A percentile compares a stretch with the other conserved stretches of the same genome.
Conservation (phyloP, 2,888 invertebrate species). For the Eudasyphora cyanicolor region DNA sequence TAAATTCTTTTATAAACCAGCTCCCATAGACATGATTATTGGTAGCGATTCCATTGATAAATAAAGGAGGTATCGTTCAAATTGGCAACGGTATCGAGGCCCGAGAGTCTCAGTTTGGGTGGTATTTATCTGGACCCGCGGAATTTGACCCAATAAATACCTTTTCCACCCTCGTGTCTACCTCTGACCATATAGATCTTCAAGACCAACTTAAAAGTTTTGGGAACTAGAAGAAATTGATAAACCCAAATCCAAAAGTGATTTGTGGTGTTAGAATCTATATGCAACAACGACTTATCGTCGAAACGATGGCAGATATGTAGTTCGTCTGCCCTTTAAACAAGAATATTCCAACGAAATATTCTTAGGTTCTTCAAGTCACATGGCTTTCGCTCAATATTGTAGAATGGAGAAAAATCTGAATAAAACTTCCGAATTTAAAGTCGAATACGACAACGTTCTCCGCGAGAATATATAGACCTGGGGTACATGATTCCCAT, state of each 20-base stretch:
- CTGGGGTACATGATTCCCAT: too few species aligned
- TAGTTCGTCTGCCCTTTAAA: slow-evolving; percentile 28
- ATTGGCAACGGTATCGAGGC: background rate
- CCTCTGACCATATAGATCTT: background rate
- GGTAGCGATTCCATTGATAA: slow-evolving; percentile 24
- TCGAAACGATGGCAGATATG: slow-evolving; percentile 10
- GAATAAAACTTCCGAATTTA: too few species aligned
- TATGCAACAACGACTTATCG: background rate
- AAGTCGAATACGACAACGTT: too few species aligned
- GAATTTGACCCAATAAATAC: too few species aligned
- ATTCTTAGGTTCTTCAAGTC: background rate
- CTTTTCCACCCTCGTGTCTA: background rate
- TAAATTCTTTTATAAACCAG: slow-evolving; percentile 17
- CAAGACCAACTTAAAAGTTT: slow-evolving; percentile 18
- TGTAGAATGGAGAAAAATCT: slow-evolving; percentile 20
- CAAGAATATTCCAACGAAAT: background rate
- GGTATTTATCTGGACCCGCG: background rate
- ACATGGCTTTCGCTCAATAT: slow-evolving; percentile 6
- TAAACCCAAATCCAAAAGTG: slow-evolving; percentile 2
- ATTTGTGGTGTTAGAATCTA: slow-evolving; percentile 18
- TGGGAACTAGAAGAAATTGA: slow-evolving; percentile 38
- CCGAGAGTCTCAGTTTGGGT: slow-evolving; percentile 13
- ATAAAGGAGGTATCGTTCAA: background rate
- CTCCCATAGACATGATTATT: slow-evolving; percentile 15
- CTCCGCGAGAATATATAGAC: too few species aligned